A percentile compares a stretch with the other conserved stretches of the same genome.
phyloP scores from a whole-genome alignment of 92 coral and sea anemone genomes.

The Porites cylindrica region DNA sequence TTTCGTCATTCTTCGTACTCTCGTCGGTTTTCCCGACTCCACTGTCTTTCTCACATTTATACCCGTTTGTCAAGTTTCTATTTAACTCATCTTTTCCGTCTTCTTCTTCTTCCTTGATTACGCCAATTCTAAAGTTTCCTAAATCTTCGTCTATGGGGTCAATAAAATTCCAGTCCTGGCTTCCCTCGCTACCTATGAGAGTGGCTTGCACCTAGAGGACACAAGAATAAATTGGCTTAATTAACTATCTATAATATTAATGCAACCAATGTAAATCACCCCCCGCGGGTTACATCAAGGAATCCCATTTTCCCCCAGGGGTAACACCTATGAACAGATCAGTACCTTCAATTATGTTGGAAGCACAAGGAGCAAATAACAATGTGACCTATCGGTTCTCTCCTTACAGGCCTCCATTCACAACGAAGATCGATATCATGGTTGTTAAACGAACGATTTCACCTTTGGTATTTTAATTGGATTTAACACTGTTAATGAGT shows the following conservation, averaged over 20 bases:
- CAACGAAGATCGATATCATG: not conserved
- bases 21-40: constrained; percentile 97
- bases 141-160: constrained; percentile 64
- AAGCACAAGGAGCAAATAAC: not conserved
- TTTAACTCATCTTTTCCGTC: constrained; percentile 85
- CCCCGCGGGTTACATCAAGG: not conserved
- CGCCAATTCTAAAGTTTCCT: constrained; percentile 83
- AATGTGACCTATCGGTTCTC: not conserved
- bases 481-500: not conserved
- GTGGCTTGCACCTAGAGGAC: constrained; percentile 89
- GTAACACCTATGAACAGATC: not conserved
- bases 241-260: too few relatives aligned
- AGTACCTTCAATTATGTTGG: not conserved
- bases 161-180: constrained; percentile 78
- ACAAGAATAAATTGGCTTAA: not conserved
- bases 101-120: constrained; percentile 96
- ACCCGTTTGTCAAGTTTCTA: constrained; percentile 80
- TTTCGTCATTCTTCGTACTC: constrained; percentile 91
- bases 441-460: not conserved
- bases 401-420: not conserved
- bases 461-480: not conserved
- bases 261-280: too few relatives aligned
- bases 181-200: constrained; percentile 90
- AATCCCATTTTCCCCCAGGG: not conserved
- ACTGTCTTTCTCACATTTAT: constrained; percentile 98